These are phyloP conservation scores for Teleogryllus occipitalis DNA, from an alignment of 1,140 invertebrate species.

Conservation along the genomic window DNA sequence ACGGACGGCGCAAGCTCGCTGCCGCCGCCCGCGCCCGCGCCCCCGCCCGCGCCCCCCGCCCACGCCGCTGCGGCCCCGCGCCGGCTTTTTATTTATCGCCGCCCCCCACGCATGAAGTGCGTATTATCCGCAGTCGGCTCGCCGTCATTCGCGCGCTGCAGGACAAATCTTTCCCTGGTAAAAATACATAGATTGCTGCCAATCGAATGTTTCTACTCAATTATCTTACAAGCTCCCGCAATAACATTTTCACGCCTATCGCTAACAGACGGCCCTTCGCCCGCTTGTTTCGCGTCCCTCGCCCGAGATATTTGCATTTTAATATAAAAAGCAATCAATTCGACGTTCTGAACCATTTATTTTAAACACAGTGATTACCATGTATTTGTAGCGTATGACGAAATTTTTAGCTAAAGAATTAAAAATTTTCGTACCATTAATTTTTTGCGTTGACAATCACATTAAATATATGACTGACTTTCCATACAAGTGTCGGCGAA, in stretches of 20 bases:
- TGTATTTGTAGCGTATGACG: not conserved
- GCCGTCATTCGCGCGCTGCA: no score
- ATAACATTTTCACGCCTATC: not conserved
- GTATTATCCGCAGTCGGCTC: no score
- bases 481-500: not conserved
- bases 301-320: not conserved
- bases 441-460: not conserved
- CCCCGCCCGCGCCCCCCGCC: no score
- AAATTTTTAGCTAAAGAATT: slow-evolving; percentile 2
- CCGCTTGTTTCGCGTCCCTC: not conserved
- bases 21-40: no score
- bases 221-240: not conserved
- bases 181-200: not conserved
- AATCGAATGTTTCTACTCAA: slow-evolving; percentile 5
- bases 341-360: not conserved
- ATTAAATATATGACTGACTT: not conserved
- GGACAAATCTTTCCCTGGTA: not conserved
- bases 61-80: no score
- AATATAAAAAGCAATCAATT: slow-evolving; percentile 6
- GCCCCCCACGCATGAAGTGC: no score
- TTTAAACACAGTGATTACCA: slow-evolving; percentile 1
- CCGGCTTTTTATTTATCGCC: no score
- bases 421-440: not conserved
- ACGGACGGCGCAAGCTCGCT: not conserved
- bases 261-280: not conserved